phyloP scores from a whole-genome alignment of 2,888 invertebrate species.

The Drosophila subquinaria region DNA sequence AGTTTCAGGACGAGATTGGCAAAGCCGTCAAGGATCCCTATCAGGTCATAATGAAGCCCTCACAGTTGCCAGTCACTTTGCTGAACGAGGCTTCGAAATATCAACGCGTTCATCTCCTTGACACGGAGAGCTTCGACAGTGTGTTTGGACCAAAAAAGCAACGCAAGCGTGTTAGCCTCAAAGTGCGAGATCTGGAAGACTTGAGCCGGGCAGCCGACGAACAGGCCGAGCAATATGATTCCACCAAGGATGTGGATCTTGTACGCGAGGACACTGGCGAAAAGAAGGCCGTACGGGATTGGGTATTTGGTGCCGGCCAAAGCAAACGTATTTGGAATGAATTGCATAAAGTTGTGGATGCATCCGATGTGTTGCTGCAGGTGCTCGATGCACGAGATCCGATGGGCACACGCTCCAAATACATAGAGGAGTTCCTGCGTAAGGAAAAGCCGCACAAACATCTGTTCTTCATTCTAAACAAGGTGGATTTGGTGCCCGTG shows the following conservation, averaged over 20 bases:
- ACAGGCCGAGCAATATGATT: conserved; percentile 91
- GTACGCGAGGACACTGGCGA: conserved; percentile 93
- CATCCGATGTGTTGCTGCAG: conserved; percentile 98
- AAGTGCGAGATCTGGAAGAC: conserved; percentile 91
- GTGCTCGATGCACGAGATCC: conserved; percentile 99
- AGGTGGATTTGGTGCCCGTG: conserved; percentile 97
- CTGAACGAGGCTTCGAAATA: conserved; percentile 96
- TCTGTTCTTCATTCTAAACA: conserved; percentile 98
- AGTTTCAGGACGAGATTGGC: conserved; percentile 97
- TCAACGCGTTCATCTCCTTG: conserved; percentile 96
- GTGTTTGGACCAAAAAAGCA: conserved; percentile 99
- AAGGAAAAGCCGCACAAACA: conserved; percentile 99
- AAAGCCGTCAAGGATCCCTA: conserved; percentile 98
- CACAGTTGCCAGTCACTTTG: conserved; percentile 96
- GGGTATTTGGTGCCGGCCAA: conserved; percentile 98
- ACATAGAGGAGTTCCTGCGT: conserved; percentile 95
- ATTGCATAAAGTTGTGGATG: conserved; percentile 99
- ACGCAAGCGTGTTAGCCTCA: conserved; percentile 94
- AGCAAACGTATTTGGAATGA: conserved; percentile 99
- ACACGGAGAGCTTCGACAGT: conserved; percentile 96
- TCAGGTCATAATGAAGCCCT: conserved; percentile 98
- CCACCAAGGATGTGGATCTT: conserved; percentile 93
- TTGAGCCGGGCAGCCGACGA: conserved; percentile 91
- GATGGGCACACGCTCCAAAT: conserved; percentile 96
- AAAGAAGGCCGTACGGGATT: conserved; percentile 93